phyloP scores from a whole-genome alignment of 2,113 vertebrate species.

The Nycticryphes semicollaris region DNA sequence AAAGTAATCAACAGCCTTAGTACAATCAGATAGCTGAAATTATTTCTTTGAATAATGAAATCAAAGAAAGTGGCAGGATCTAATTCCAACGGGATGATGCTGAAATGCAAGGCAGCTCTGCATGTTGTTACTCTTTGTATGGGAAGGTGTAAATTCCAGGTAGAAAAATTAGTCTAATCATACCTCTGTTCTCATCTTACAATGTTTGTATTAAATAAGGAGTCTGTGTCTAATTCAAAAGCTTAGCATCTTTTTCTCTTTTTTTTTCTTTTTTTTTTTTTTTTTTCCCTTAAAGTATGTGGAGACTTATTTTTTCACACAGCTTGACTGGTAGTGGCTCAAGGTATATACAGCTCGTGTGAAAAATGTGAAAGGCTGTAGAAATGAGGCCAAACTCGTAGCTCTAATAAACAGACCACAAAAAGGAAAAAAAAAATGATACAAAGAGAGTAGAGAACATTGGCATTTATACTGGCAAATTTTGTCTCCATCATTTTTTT shows the following conservation, averaged over 20 bases:
- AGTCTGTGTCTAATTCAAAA: constrained; percentile 14
- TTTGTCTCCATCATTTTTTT: constrained; percentile 4
- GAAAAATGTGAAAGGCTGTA: constrained; percentile 7
- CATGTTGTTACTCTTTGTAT: neutral
- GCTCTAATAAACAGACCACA: neutral
- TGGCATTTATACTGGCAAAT: constrained; percentile 22
- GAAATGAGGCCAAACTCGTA: neutral
- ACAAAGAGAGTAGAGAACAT: neutral
- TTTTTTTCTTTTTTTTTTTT: neutral
- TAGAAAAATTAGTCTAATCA: neutral
- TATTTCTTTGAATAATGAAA: constrained; percentile 15
- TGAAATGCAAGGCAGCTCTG: neutral
- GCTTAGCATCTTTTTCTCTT: neutral
- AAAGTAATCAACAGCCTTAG: neutral
- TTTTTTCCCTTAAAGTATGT: neutral
- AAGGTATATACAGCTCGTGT: neutral
- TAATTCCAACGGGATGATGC: neutral
- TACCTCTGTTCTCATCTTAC: neutral
- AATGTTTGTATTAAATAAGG: constrained; percentile 25
- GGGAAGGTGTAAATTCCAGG: neutral
- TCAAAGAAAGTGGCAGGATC: neutral
- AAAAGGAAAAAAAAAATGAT: neutral
- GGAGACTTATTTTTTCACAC: neutral
- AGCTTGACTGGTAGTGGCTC: neutral
- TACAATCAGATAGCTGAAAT: neutral